These are phyloP conservation scores for Tetramorium parvispinum DNA, from an alignment of 1,140 invertebrate species.

Conservation along the genomic window DNA sequence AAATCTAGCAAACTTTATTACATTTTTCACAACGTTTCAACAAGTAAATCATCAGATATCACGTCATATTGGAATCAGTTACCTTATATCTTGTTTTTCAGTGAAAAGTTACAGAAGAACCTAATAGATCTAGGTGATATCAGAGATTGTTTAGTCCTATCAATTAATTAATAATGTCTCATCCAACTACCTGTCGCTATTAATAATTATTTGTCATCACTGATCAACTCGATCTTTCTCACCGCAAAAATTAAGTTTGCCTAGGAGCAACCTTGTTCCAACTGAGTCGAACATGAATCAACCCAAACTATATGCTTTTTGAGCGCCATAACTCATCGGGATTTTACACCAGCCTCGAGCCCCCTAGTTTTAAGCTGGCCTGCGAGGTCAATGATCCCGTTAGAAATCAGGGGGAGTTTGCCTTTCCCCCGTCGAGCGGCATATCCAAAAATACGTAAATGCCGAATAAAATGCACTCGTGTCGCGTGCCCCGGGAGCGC, in stretches of 20 bases:
- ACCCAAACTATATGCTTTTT: too few species aligned
- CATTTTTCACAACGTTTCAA: too few species aligned
- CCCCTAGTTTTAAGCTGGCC: neutral
- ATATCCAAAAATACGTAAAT: slow-evolving; percentile 73
- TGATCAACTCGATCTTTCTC: slow-evolving; percentile 4
- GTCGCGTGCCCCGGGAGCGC: slow-evolving; percentile 62
- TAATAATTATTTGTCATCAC: slow-evolving; percentile 37
- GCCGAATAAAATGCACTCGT: slow-evolving; percentile 7
- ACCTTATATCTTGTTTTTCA: too few species aligned
- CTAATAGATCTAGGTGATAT: too few species aligned
- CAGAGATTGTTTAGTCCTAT: too few species aligned
- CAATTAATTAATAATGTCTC: neutral
- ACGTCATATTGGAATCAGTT: too few species aligned
- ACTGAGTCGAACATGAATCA: neutral
- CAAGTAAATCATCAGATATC: too few species aligned
- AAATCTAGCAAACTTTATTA: too few species aligned
- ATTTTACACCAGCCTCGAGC: neutral
- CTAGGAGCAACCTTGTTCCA: neutral
- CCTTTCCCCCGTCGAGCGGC: neutral
- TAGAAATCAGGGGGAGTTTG: neutral
- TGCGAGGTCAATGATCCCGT: neutral
- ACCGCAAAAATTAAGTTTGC: neutral
- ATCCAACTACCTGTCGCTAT: neutral
- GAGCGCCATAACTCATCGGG: too few species aligned
- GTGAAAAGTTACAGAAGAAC: too few species aligned